A percentile compares a stretch with the other conserved stretches of the same genome.
Evolutionary conservation across 2,888 invertebrate species (phyloP).

Genomic region (Tachina lurida): DNA sequence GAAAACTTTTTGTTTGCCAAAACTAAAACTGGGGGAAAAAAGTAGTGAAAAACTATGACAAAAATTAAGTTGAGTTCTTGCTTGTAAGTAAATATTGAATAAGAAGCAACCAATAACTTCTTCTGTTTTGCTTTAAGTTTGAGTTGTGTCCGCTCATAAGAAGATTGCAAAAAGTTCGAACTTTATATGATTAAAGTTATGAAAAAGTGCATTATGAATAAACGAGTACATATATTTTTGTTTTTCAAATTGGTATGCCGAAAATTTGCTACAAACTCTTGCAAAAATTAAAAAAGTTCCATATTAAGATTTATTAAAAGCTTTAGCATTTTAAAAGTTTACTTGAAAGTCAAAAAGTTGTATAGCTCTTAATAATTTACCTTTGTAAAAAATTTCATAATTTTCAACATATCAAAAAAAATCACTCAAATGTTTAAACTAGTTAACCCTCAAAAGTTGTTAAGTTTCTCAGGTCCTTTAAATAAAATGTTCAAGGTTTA

Average conservation of each 20-base stretch:
- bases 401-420: too few species aligned
- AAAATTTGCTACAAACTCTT: neutral
- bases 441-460: too few species aligned
- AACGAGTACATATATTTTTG: neutral
- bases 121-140: conserved; percentile 12
- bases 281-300: neutral
- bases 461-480: too few species aligned
- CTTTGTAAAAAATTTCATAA: too few species aligned
- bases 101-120: conserved; percentile 50
- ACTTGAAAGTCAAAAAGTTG: too few species aligned
- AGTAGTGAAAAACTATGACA: conserved; percentile 7
- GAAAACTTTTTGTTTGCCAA: conserved; percentile 42
- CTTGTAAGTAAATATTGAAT: conserved; percentile 66
- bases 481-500: too few species aligned
- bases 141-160: conserved; percentile 1
- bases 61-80: conserved; percentile 19
- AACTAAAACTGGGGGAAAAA: conserved; percentile 19
- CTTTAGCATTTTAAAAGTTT: too few species aligned
- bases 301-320: too few species aligned
- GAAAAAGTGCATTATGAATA: conserved; percentile 43
- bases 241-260: neutral
- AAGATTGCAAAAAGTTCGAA: conserved; percentile 31
- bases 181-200: conserved; percentile 62
- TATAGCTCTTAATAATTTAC: too few species aligned
- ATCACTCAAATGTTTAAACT: too few species aligned